Percentiles rank a stretch among this genome's conserved stretches.
These are phyloP conservation scores for Meiosimyza platycephala DNA, from an alignment of 2,888 invertebrate species.

Conservation along the genomic window DNA sequence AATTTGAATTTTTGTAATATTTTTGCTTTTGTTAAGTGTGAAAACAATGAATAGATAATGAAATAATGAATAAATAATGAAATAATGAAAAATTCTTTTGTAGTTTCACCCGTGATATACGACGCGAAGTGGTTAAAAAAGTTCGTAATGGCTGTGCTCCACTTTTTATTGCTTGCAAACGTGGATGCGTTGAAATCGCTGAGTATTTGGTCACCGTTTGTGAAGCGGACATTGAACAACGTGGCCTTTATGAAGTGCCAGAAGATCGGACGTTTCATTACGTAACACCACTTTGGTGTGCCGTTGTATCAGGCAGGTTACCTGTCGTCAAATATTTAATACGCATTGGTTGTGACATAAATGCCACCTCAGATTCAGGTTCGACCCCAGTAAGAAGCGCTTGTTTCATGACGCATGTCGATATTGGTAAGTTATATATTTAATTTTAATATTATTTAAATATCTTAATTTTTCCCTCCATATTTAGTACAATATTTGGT, in stretches of 20 bases:
- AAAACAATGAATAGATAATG: no score
- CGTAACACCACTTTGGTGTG: slow-evolving; percentile 93
- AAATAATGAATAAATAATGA: no score
- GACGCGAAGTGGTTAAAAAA: slow-evolving; percentile 77
- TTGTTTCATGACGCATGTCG: slow-evolving; percentile 91
- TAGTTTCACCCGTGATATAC: slow-evolving; percentile 71
- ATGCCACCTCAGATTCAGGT: slow-evolving; percentile 88
- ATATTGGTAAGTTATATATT: slow-evolving; percentile 69
- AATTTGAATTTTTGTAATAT: no score
- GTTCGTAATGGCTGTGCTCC: slow-evolving; percentile 83
- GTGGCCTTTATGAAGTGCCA: slow-evolving; percentile 85
- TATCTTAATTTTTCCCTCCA: slow-evolving; percentile 43
- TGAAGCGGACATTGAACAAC: slow-evolving; percentile 86
- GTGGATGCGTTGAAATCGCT: slow-evolving; percentile 85
- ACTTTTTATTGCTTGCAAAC: slow-evolving; percentile 74
- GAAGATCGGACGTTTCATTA: slow-evolving; percentile 81
- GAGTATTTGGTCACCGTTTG: slow-evolving; percentile 87
- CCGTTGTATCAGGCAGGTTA: slow-evolving; percentile 86
- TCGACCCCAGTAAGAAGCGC: slow-evolving; percentile 91
- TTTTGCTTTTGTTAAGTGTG: no score
- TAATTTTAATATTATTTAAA: not conserved
- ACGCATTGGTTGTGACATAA: slow-evolving; percentile 82
- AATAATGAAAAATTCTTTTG: no score
- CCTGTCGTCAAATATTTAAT: slow-evolving; percentile 82
- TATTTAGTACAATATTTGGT: slow-evolving; percentile 77